A percentile compares a stretch with the other conserved stretches of the same genome.
phyloP scores from a whole-genome alignment of 2,113 vertebrate species.

The Conger conger region DNA sequence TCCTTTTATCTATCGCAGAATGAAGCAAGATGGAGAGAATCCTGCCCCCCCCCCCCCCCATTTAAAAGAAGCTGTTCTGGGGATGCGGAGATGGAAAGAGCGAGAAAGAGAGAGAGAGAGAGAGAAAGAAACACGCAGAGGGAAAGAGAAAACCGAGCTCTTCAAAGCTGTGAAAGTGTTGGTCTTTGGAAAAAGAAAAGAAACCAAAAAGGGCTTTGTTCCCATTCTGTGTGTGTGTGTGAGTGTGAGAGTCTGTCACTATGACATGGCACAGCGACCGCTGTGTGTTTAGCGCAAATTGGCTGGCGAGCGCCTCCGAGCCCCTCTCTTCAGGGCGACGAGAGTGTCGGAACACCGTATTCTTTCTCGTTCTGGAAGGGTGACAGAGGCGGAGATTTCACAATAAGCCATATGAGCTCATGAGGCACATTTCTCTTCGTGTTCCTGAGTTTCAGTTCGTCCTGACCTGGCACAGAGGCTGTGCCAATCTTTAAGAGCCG shows the following conservation, averaged over 20 bases:
- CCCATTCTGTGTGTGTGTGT: neutral
- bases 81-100: neutral
- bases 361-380: neutral
- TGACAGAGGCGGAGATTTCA: neutral
- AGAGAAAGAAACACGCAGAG: neutral
- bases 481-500: neutral
- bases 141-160: neutral
- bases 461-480: neutral
- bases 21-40: neutral
- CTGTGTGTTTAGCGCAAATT: constrained; percentile 1
- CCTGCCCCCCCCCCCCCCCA: neutral
- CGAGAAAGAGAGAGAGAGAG: neutral
- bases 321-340: neutral
- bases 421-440: neutral
- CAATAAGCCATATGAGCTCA: neutral
- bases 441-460: neutral
- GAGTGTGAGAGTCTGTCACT: neutral
- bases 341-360: constrained; percentile 4
- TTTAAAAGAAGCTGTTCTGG: neutral
- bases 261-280: constrained; percentile 14
- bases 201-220: neutral
- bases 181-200: neutral
- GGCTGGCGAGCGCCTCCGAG: neutral
- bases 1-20: constrained; percentile 3
- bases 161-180: constrained; percentile 16